These are phyloP conservation scores for Rhizomys pruinosus DNA, from an alignment of 2,113 vertebrate genomes.

Conservation along the genomic window DNA sequence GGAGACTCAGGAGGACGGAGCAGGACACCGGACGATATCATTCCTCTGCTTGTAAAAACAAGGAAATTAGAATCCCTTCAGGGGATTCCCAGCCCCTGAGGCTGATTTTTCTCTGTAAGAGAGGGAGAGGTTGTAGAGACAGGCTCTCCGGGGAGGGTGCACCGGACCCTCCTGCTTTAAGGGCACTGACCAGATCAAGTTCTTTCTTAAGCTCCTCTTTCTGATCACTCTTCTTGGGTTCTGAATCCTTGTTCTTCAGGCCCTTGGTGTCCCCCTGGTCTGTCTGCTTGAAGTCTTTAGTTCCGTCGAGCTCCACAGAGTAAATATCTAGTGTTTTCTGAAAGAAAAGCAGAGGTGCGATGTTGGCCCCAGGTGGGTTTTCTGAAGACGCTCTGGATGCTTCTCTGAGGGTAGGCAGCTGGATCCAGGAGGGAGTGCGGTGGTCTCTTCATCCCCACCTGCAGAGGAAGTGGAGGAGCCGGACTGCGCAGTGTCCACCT, in stretches of 20 bases:
- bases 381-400: not conserved
- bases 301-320: conserved; percentile 84
- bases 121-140: not conserved
- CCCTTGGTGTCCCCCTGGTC: conserved; percentile 67
- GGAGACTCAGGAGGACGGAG: not conserved
- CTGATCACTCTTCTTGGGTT: conserved; percentile 76
- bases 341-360: conserved; percentile 50
- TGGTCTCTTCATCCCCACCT: too few species aligned
- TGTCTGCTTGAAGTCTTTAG: conserved; percentile 72
- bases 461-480: not conserved
- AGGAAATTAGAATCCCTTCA: not conserved
- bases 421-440: not conserved
- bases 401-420: not conserved
- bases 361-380: not conserved
- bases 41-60: not conserved
- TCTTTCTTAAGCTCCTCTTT: conserved; percentile 87
- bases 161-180: not conserved
- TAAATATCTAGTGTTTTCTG: conserved; percentile 85
- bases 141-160: not conserved
- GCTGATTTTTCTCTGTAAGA: not conserved
- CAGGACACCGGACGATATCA: not conserved
- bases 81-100: not conserved
- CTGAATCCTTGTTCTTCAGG: conserved; percentile 73
- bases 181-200: conserved; percentile 87
- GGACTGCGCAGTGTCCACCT: not conserved